Evolutionary conservation across 2,888 invertebrate species (phyloP).

Genomic region (Xylophagus ater): DNA sequence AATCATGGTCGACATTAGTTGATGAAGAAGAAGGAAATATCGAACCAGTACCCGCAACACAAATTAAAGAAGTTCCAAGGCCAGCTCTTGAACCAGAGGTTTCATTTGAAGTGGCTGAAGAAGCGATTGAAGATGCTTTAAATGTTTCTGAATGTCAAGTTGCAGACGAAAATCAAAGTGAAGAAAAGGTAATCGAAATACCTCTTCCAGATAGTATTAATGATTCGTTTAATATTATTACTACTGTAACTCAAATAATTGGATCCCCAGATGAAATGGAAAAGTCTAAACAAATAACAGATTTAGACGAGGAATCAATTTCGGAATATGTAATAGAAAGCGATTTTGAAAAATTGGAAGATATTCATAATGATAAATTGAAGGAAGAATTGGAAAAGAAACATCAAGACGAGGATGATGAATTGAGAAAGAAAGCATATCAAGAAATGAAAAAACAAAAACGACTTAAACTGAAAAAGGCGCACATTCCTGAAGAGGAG

Average conservation of each 20-base stretch:
- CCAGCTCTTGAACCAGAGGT: background rate
- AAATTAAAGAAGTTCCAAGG: background rate
- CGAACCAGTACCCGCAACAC: background rate
- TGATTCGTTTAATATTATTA: background rate
- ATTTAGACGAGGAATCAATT: background rate
- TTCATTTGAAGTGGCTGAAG: background rate
- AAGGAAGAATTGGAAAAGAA: background rate
- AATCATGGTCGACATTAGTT: constrained; percentile 16
- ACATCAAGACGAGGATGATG: background rate
- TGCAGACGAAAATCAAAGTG: background rate
- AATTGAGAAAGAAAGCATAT: constrained; percentile 1
- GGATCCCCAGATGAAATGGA: background rate
- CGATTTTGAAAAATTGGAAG: background rate
- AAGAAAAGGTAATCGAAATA: constrained; percentile 3
- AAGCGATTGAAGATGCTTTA: background rate
- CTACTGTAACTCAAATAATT: background rate
- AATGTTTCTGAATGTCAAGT: background rate
- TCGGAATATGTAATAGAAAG: background rate
- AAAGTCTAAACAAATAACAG: background rate
- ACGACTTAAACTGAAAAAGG: background rate
- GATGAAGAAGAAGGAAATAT: background rate
- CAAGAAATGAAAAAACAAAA: constrained; percentile 3
- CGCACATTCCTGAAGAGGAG: background rate
- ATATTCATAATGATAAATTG: background rate
- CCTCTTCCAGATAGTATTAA: background rate